A percentile compares a stretch with the other conserved stretches of the same genome.
These are phyloP conservation scores for Oophaga pumilio DNA, from an alignment of 2,113 vertebrate species.

Conservation along the genomic window DNA sequence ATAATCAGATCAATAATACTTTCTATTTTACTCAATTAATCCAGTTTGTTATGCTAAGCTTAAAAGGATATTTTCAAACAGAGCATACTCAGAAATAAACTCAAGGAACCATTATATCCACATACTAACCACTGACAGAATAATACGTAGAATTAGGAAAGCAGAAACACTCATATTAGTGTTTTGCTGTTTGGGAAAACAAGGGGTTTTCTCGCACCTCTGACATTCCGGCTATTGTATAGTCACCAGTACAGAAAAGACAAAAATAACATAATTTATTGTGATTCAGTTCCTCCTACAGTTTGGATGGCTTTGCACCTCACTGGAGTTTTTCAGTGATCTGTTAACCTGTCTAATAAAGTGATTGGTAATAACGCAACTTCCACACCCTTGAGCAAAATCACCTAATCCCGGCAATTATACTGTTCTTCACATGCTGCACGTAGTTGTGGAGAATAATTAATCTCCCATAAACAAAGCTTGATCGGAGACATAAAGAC, in stretches of 20 bases:
- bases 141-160: neutral
- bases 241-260: slow-evolving; percentile 10
- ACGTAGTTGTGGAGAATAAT: slow-evolving; percentile 24
- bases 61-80: slow-evolving; percentile 19
- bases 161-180: slow-evolving; percentile 11
- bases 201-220: neutral
- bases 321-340: slow-evolving; percentile 11
- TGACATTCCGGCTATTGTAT: neutral
- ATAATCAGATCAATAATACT: slow-evolving; percentile 12
- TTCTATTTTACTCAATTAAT: slow-evolving; percentile 26
- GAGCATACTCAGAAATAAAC: slow-evolving; percentile 5
- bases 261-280: slow-evolving; percentile 9
- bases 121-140: slow-evolving; percentile 11
- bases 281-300: slow-evolving; percentile 29
- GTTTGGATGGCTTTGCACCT: slow-evolving; percentile 9
- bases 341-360: slow-evolving; percentile 31
- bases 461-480: slow-evolving; percentile 32
- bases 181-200: slow-evolving; percentile 5
- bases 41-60: slow-evolving; percentile 43
- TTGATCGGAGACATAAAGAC: neutral
- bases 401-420: slow-evolving; percentile 41
- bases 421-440: slow-evolving; percentile 20
- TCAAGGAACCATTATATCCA: neutral
- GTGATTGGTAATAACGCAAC: slow-evolving; percentile 26
- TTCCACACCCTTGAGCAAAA: slow-evolving; percentile 36